Base-by-base conservation (phyloP, 2,113 vertebrate genomes). In the Pomatorhinus ruficollis region DNA sequence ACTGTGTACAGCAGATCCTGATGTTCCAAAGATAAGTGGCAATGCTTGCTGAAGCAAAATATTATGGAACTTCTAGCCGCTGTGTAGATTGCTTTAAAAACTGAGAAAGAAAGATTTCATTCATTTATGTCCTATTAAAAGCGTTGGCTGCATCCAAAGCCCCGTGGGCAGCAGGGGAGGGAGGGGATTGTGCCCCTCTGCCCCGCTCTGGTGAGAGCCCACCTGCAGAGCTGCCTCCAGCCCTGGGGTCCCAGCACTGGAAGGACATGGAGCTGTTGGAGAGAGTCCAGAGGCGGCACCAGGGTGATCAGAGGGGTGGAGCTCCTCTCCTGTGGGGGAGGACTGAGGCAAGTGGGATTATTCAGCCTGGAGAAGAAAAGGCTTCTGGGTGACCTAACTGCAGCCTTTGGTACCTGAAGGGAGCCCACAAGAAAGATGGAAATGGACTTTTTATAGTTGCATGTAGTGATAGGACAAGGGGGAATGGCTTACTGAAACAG, bases 271-370 rank as follows among this genome's bases (percentile, higher is more conserved):
- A 45, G 19, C 47, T 61, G 23, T 1, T 45, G 47, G 12, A 53
- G 22, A 3, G 7, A 33, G 30, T 6, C 3, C 64, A 61, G 18
- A 69, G 8, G 45, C 60, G 18, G 21, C 22, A n/a, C 12, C 33
- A 23, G 10, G 12, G 5, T 10, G 22, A 19, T 45, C 11, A 60
- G 45, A 69, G 39, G 10, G 8, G 25, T 10, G 31, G 7, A 45
- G 33, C 10, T 1, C 22, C 19, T 44, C 7, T 69, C 1, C 39
- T 23, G 1, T 16, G 47, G 1, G 10, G 12, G 7, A 61, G 61
- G 23, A 2, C 23, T 78, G 15, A 20, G n/a, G n/a, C 3, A 33
- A 44, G 1, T 13, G 28, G 15, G 5, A 3, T 28, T 16, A 8
- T 6, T 61, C 28, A 78, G 23, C 4, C 15, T 45, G 19, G 23